A percentile compares a stretch with the other conserved stretches of the same genome.
phyloP scores from a whole-genome alignment of 2,797 vertebrate genomes.

The Leptatherina wallacei region DNA sequence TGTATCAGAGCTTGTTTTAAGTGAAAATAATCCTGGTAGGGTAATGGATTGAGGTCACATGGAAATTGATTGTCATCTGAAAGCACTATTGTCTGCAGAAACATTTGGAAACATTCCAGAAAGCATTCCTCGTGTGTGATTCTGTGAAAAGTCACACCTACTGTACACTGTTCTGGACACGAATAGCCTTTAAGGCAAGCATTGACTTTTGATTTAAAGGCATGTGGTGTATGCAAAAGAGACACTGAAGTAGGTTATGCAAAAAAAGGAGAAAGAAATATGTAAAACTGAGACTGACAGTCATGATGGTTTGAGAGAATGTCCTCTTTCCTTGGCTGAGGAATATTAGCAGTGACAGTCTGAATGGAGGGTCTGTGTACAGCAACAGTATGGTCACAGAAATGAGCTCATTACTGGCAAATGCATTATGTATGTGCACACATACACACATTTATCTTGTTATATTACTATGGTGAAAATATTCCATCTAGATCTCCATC shows the following conservation, averaged over 20 bases:
- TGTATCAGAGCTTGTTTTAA: slow-evolving; percentile 60
- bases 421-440: slow-evolving; percentile 59
- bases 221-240: slow-evolving; percentile 56
- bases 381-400: slow-evolving; percentile 57
- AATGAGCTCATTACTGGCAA: slow-evolving; percentile 73
- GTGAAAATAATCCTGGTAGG: slow-evolving; percentile 69
- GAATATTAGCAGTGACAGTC: slow-evolving; percentile 65
- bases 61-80: slow-evolving; percentile 62
- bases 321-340: slow-evolving; percentile 51
- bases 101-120: slow-evolving; percentile 51
- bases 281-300: slow-evolving; percentile 73
- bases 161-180: slow-evolving; percentile 31
- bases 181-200: slow-evolving; percentile 35
- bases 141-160: slow-evolving; percentile 45
- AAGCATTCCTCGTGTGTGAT: slow-evolving; percentile 45
- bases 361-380: slow-evolving; percentile 70
- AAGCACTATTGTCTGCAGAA: slow-evolving; percentile 36
- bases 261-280: slow-evolving; percentile 48
- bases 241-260: slow-evolving; percentile 47
- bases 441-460: slow-evolving; percentile 34
- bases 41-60: slow-evolving; percentile 58
- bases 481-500: slow-evolving; percentile 52
- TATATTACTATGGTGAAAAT: slow-evolving; percentile 45
- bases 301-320: slow-evolving; percentile 58
- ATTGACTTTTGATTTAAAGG: slow-evolving; percentile 54